Evolutionary conservation across 2,888 invertebrate species (phyloP), one percentile per base, ranked within the genome.

Genomic region (Clepsis dumicolana): DNA sequence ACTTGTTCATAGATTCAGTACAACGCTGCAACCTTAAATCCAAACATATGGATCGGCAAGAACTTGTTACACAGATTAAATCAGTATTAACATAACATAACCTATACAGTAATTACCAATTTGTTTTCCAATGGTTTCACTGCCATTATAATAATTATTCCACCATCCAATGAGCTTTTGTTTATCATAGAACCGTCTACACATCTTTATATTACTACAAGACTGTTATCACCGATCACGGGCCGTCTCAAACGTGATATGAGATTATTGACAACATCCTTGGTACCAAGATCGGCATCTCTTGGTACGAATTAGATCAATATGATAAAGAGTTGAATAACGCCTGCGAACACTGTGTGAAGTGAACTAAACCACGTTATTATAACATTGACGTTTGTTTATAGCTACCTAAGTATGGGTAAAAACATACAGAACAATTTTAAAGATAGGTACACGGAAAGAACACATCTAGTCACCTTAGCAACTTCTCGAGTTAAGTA

Each of bases 221-320:
- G 56, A 56, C 7, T 18, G 21, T n/a, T 41, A 66, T 54, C 53
- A 48, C 38, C 5, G 56, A 50, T 29, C 62, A 18, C 14, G n/a
- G 41, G 27, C 25, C n/a, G 25, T 59, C 59, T 18, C 25, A 21
- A 32, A 50, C n/a, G 54, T n/a, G 61, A 54, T 56, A 56, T 35
- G 41, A 66, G 66, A 67, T 67, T 56, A 67, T 67, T 67, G 66
- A 62, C 62, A 62, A 67, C 62, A 62, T 67, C 66, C 66, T 62
- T 62, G n/a, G 54, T 53, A 25, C 18, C 10, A 27, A 56, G 66
- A 67, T 67, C 66, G 38, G 38, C 29, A 27, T 63, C 63, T 64
- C 54, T 44, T 53, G 29, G 29, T 60, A 60, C 44, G 14, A 48
- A 32, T n/a, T 44, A 54, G 65, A 66, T 61, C 61, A 54, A 48